A percentile compares a stretch with the other conserved stretches of the same genome.
phyloP scores from a whole-genome alignment of 2,113 vertebrate genomes.

The Calyptommatus sinebrachiatus region DNA sequence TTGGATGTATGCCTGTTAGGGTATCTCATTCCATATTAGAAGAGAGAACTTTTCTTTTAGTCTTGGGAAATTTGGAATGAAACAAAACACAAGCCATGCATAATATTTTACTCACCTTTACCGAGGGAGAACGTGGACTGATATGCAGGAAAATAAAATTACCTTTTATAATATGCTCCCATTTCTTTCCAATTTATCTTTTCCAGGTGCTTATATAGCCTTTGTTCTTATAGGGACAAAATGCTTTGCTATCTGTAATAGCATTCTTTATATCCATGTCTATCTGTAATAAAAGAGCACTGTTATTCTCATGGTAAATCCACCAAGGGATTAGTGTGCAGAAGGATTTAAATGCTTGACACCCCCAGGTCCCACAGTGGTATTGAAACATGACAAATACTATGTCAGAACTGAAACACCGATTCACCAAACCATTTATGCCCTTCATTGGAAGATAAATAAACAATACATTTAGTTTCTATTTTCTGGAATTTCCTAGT shows the following conservation, averaged over 20 bases:
- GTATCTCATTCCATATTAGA: constrained; percentile 55
- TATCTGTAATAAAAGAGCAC: neutral
- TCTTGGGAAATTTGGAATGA: constrained; percentile 55
- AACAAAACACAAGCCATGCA: constrained; percentile 20
- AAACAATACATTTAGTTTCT: neutral
- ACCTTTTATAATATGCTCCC: constrained; percentile 32
- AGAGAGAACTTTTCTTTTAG: constrained; percentile 48
- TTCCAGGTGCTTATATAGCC: neutral
- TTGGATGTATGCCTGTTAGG: constrained; percentile 66
- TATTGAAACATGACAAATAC: neutral
- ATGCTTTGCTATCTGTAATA: neutral
- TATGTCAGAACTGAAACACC: neutral
- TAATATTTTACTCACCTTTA: constrained; percentile 50
- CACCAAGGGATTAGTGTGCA: neutral
- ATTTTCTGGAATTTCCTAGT: neutral
- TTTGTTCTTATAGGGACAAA: neutral
- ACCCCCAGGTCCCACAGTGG: neutral
- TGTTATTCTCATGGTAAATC: neutral
- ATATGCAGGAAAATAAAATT: constrained; percentile 40
- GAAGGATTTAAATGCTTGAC: neutral
- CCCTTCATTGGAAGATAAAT: neutral
- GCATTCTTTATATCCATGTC: neutral
- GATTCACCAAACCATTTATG: no score
- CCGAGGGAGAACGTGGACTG: constrained; percentile 18
- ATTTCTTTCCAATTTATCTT: constrained; percentile 28